Evolutionary conservation across 2,797 vertebrate genomes (phyloP).

Genomic region (Podargus strigoides): DNA sequence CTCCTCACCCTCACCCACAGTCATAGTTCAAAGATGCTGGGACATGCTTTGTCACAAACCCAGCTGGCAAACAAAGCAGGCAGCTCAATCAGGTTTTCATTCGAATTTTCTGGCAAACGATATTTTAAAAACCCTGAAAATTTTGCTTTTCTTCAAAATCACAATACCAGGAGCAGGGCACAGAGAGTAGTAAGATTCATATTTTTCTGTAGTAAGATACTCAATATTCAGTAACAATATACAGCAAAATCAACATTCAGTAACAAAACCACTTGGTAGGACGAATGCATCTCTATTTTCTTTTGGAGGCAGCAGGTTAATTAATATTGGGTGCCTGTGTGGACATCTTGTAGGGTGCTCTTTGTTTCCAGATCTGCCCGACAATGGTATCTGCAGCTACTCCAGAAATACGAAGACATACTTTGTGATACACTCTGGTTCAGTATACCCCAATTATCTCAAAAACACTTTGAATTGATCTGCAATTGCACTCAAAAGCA

Average conservation of each 20-base stretch:
- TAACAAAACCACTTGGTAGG: background rate
- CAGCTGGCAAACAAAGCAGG: background rate
- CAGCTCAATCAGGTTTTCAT: background rate
- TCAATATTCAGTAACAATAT: background rate
- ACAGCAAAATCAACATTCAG: background rate
- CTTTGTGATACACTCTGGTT: background rate
- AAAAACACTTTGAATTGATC: background rate
- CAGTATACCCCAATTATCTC: background rate
- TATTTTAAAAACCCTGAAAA: background rate
- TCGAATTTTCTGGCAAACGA: background rate
- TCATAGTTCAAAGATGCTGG: background rate
- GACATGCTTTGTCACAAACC: background rate
- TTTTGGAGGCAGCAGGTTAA: background rate
- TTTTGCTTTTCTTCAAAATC: background rate
- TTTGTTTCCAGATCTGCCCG: background rate
- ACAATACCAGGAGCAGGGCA: background rate
- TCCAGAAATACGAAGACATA: background rate
- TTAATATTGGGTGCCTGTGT: background rate
- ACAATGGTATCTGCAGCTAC: background rate
- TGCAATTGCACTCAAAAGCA: background rate
- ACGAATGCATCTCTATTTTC: background rate
- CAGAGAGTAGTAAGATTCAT: background rate
- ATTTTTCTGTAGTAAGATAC: background rate
- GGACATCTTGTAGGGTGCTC: background rate
- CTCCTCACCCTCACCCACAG: background rate